Base-by-base conservation (phyloP, 2,797 vertebrate species). In the Eulemur rubriventer region DNA sequence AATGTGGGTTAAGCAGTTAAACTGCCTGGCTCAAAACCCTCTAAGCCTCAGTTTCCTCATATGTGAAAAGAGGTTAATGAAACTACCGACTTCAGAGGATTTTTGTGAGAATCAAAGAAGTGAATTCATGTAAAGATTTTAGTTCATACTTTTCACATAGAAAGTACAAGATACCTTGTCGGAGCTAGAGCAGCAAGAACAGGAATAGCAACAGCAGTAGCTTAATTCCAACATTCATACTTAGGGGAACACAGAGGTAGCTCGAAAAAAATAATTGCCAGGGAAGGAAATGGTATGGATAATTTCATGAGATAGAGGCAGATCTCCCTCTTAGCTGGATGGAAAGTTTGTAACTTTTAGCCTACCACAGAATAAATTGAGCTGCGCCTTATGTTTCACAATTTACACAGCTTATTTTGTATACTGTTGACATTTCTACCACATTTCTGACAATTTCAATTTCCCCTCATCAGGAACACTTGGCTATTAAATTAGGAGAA, bases 401-500 rank as follows among this genome's bases (percentile, higher is more conserved):
- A 81, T 57, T 28, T 95, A 82, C 18, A 50, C 24, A 50, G 26
- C n/a, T 80, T 30, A 79, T 89, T 93, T 63, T 81, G 48, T 61
- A n/a, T 35, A 72, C 69, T 76, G 89, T 89, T 89, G 38, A 63
- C 28, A 80, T 81, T 85, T 85, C n/a, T 85, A 79, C 61, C 24
- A 83, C 13, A 46, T 50, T 67, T 80, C 80, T 91, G 43, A 94
- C 11, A n/a, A 81, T 92, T 92, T 87, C 72, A 80, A 33, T 84
- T 33, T 48, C 35, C 24, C 22, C 26, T 43, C 6, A 69, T 83
- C 48, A 89, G 13, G 52, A 80, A 65, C 17, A 76, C 4, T 73
- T 70, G 17, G 52, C 55, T 22, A 61, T 92, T 80, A 59, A 67
- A 65, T 87, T 63, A 57, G 30, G 20, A 94, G 17, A 2, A 16